A percentile compares a stretch with the other conserved stretches of the same genome.
Evolutionary conservation across 2,113 vertebrate species (phyloP).

Genomic region (Rhea pennata): DNA sequence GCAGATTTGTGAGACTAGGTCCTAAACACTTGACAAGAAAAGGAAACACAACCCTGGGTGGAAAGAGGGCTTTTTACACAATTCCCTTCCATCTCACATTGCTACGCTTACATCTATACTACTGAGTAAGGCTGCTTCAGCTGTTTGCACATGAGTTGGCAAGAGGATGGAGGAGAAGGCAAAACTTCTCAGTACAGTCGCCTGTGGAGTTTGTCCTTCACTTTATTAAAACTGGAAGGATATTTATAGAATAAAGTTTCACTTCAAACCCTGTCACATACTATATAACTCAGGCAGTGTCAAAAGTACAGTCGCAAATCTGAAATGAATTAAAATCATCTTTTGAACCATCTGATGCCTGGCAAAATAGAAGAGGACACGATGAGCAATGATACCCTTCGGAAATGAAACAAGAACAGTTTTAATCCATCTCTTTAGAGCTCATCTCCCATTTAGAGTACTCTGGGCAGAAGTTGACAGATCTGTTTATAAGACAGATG

Average conservation of each 20-base stretch:
- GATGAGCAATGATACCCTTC: background rate
- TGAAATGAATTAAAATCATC: slow-evolving; percentile 22
- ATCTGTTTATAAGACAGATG: background rate
- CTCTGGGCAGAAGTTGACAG: background rate
- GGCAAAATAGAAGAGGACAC: background rate
- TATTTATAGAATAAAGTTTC: slow-evolving; percentile 54
- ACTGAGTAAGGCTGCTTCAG: background rate
- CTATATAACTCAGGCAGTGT: background rate
- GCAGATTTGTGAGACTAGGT: background rate
- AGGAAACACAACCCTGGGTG: background rate
- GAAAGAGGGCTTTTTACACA: background rate
- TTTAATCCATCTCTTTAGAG: background rate
- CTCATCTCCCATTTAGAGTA: background rate
- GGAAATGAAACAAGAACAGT: background rate
- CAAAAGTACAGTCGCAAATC: slow-evolving; percentile 14
- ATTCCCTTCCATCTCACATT: background rate
- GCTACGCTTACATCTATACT: background rate
- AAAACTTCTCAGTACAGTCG: background rate
- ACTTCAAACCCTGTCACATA: slow-evolving; percentile 46
- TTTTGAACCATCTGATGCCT: slow-evolving; percentile 12
- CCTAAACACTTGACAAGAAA: background rate
- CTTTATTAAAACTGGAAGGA: background rate
- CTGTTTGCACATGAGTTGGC: background rate
- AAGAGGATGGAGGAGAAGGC: background rate
- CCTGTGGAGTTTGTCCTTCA: slow-evolving; percentile 27